A percentile compares a stretch with the other conserved stretches of the same genome.
These are phyloP conservation scores for Kryptopterus vitreolus DNA, from an alignment of 2,797 vertebrate species.

Conservation along the genomic window DNA sequence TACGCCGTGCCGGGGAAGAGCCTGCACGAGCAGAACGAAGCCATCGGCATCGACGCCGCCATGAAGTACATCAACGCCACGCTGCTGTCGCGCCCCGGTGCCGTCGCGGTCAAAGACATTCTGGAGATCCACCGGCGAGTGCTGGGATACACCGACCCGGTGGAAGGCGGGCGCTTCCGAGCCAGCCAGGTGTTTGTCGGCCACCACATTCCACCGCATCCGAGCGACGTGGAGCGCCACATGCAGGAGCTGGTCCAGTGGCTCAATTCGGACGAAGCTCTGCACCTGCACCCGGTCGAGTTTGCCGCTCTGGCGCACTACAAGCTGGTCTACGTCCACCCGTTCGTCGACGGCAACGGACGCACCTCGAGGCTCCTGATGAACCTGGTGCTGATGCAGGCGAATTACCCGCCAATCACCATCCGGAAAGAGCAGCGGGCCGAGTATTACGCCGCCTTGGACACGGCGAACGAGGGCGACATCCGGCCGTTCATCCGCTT, in stretches of 20 bases:
- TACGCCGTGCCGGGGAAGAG: slow-evolving; percentile 94
- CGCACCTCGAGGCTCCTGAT: slow-evolving; percentile 92
- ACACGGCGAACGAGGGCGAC: slow-evolving; percentile 93
- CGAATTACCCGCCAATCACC: slow-evolving; percentile 91
- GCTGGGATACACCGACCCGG: slow-evolving; percentile 89
- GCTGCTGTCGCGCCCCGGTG: slow-evolving; percentile 80
- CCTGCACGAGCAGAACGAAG: slow-evolving; percentile 95
- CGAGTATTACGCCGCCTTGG: slow-evolving; percentile 88
- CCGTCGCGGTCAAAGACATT: slow-evolving; percentile 78
- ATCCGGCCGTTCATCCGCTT: slow-evolving; percentile 96
- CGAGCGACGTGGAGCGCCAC: slow-evolving; percentile 85
- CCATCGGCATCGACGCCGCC: slow-evolving; percentile 90
- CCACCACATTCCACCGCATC: slow-evolving; percentile 91
- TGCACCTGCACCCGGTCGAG: slow-evolving; percentile 91
- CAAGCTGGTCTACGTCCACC: slow-evolving; percentile 95
- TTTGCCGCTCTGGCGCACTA: slow-evolving; percentile 92
- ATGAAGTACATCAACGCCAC: slow-evolving; percentile 95
- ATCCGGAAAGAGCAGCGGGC: slow-evolving; percentile 93
- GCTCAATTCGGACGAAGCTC: slow-evolving; percentile 92
- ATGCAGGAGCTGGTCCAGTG: slow-evolving; percentile 93
- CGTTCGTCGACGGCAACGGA: slow-evolving; percentile 92
- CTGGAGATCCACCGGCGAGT: slow-evolving; percentile 92
- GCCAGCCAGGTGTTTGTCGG: slow-evolving; percentile 92
- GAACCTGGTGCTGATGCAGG: slow-evolving; percentile 97
- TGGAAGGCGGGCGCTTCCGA: slow-evolving; percentile 89